Percentiles rank a stretch among this genome's conserved stretches.
phyloP scores from a whole-genome alignment of 2,888 invertebrate genomes.

The Netelia inedita region DNA sequence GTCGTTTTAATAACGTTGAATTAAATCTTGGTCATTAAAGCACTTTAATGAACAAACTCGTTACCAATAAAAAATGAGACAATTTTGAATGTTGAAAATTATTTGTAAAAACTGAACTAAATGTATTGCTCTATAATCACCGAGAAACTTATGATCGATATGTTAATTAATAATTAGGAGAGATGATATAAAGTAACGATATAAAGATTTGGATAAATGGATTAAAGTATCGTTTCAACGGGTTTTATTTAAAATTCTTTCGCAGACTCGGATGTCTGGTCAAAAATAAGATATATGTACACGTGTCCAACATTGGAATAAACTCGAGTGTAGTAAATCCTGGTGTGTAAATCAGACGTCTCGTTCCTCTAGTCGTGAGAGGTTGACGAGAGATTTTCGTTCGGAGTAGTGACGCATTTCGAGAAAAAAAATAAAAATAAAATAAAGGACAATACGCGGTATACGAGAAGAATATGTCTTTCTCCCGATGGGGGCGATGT shows the following conservation, averaged over 20 bases:
- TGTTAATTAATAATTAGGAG: no score
- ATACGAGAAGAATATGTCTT: conserved; percentile 60
- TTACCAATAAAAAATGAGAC: no score
- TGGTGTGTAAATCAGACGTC: conserved; percentile 82
- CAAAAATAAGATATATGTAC: not conserved
- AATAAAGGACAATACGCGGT: not conserved
- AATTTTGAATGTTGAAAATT: no score
- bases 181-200: no score
- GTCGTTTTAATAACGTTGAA: no score
- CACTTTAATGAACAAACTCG: no score
- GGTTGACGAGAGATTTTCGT: conserved; percentile 64
- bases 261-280: not conserved
- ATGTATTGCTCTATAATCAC: no score
- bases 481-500: conserved; percentile 34
- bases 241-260: not conserved
- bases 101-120: no score
- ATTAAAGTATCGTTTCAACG: not conserved
- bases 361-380: conserved; percentile 69
- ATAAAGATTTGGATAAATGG: no score
- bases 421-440: conserved; percentile 1
- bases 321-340: conserved; percentile 76
- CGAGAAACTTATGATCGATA: no score
- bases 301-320: not conserved
- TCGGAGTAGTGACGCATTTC: not conserved
- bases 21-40: no score